Conservation (phyloP, 2,797 vertebrate genomes). For the Phrynocephalus forsythii region DNA sequence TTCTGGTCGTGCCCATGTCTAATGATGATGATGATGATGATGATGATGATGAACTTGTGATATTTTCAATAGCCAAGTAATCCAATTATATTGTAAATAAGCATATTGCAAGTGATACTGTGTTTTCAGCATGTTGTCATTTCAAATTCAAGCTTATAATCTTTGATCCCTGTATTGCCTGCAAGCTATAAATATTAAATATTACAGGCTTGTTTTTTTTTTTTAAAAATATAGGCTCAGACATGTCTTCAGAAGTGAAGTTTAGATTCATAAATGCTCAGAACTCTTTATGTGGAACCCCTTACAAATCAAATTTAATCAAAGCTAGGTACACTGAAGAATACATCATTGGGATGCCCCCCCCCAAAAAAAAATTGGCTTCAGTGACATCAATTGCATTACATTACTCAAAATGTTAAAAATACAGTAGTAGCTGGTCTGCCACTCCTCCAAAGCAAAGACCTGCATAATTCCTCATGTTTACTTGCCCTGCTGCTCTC, state of each 20-base stretch:
- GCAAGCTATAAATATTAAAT: not conserved
- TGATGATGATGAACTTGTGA: not conserved
- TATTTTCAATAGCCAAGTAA: conserved; percentile 36
- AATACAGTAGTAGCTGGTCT: too few relatives aligned
- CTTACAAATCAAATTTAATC: not conserved
- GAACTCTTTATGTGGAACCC: not conserved
- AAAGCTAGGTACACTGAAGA: not conserved
- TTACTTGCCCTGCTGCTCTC: not conserved
- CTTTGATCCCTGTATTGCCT: conserved; percentile 17
- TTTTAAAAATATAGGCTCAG: not conserved
- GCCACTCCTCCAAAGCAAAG: not conserved
- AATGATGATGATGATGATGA: not conserved
- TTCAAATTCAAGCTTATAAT: not conserved
- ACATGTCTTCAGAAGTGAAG: not conserved
- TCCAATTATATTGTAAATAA: conserved; percentile 8
- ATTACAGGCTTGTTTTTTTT: not conserved
- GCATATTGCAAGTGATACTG: not conserved
- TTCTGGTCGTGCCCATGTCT: too few relatives aligned
- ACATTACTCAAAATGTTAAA: not conserved
- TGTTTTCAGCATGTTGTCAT: not conserved
- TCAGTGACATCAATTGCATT: not conserved
- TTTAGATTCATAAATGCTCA: not conserved
- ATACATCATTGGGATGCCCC: not conserved
- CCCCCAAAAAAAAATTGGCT: not conserved
- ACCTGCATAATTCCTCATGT: not conserved